Conservation (phyloP, 2,888 invertebrate genomes). For the Polia nebulosa region DNA sequence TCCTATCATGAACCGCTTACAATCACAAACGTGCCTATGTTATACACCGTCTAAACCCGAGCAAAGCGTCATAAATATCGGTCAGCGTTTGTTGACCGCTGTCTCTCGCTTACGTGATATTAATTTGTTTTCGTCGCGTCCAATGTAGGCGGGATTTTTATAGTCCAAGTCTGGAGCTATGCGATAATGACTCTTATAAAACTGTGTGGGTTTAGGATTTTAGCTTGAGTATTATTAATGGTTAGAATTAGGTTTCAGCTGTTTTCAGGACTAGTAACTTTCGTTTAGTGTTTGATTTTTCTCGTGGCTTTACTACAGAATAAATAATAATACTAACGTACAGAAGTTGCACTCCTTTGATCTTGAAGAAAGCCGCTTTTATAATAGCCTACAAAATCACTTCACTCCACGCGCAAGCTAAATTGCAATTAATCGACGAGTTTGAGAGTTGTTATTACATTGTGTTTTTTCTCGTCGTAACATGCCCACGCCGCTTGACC, state of each 20-base stretch:
- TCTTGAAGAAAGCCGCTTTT: too few relatives aligned
- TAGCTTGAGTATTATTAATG: conserved; percentile 18
- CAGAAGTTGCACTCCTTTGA: too few relatives aligned
- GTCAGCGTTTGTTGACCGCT: conserved; percentile 16
- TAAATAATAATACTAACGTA: too few relatives aligned
- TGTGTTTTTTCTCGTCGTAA: too few relatives aligned
- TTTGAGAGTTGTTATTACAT: too few relatives aligned
- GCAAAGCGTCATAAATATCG: conserved; percentile 12
- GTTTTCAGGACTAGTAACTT: too few relatives aligned
- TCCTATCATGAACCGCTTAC: neutral
- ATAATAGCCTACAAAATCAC: too few relatives aligned
- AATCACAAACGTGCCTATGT: neutral
- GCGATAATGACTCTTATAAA: conserved; percentile 23
- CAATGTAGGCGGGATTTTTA: conserved; percentile 25
- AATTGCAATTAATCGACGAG: too few relatives aligned
- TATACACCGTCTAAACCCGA: neutral
- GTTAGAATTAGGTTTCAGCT: neutral
- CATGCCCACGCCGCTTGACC: too few relatives aligned
- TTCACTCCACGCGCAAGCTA: too few relatives aligned
- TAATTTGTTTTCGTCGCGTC: conserved; percentile 48
- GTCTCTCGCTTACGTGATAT: conserved; percentile 1
- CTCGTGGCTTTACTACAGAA: too few relatives aligned
- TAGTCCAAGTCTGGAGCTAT: conserved; percentile 9
- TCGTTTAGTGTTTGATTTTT: too few relatives aligned
- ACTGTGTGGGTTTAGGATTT: conserved; percentile 12